Conservation (phyloP, 2,113 vertebrate species). For the Tinamus guttatus region DNA sequence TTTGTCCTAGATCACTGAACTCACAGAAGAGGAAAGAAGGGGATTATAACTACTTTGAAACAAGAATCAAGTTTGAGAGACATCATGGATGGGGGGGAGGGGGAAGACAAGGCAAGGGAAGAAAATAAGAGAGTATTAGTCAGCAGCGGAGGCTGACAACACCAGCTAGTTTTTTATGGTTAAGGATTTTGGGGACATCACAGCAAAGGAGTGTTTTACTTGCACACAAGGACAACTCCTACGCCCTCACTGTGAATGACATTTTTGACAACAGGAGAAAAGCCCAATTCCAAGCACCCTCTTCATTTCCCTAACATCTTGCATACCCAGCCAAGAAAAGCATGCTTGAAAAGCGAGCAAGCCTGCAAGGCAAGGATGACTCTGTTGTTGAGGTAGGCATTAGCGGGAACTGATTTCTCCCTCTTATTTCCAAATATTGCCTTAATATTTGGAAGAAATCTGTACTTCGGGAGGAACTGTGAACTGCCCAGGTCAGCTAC, state of each 20-base stretch:
- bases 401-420: neutral
- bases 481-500: neutral
- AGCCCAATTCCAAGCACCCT: neutral
- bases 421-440: neutral
- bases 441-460: neutral
- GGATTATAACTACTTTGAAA: neutral
- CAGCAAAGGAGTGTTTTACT: neutral
- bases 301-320: neutral
- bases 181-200: neutral
- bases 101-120: neutral
- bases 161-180: neutral
- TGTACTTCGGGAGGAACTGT: neutral
- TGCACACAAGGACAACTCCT: neutral
- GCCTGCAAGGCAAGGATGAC: neutral
- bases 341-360: neutral
- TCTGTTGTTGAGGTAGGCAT: neutral
- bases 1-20: conserved; percentile 6
- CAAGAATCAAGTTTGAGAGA: neutral
- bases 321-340: neutral
- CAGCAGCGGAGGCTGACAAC: neutral
- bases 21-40: neutral
- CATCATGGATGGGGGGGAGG: neutral
- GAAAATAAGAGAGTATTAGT: neutral
- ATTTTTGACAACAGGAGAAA: neutral
- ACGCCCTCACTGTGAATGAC: neutral